Conservation (phyloP, 2,797 vertebrate species). For the Sphenopsis melanotis region DNA sequence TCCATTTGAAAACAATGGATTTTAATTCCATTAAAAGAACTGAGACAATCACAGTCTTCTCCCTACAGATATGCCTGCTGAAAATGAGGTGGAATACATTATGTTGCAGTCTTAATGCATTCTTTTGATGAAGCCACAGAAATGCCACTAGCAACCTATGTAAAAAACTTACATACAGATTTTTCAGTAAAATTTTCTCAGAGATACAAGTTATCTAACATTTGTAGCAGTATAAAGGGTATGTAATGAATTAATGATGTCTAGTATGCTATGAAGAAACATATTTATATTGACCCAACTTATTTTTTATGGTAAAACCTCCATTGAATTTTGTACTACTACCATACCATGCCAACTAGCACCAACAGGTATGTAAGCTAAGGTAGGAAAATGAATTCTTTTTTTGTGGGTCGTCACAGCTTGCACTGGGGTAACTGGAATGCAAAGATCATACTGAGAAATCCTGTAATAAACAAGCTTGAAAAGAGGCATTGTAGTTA, state of each 20-base stretch:
- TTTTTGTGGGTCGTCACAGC: neutral
- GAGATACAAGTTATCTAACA: neutral
- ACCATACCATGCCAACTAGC: neutral
- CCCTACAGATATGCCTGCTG: neutral
- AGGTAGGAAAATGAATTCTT: neutral
- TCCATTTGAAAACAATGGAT: neutral
- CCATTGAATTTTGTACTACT: neutral
- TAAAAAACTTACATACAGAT: neutral
- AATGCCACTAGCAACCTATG: neutral
- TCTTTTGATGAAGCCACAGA: conserved; percentile 3
- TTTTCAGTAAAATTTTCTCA: neutral
- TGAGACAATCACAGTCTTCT: neutral
- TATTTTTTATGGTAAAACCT: neutral
- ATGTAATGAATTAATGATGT: neutral
- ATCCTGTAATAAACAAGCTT: neutral
- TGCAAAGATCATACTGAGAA: neutral
- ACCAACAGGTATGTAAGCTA: neutral
- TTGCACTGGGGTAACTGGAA: neutral
- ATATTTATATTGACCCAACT: neutral
- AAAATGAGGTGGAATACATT: neutral
- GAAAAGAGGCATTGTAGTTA: neutral
- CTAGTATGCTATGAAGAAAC: neutral
- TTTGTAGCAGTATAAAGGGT: neutral
- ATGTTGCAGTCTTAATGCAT: neutral
- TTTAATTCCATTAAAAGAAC: neutral